Evolutionary conservation across 2,888 invertebrate genomes (phyloP), one percentile per base, ranked within the genome.

Genomic region (Pachycephus smyrnensis): DNA sequence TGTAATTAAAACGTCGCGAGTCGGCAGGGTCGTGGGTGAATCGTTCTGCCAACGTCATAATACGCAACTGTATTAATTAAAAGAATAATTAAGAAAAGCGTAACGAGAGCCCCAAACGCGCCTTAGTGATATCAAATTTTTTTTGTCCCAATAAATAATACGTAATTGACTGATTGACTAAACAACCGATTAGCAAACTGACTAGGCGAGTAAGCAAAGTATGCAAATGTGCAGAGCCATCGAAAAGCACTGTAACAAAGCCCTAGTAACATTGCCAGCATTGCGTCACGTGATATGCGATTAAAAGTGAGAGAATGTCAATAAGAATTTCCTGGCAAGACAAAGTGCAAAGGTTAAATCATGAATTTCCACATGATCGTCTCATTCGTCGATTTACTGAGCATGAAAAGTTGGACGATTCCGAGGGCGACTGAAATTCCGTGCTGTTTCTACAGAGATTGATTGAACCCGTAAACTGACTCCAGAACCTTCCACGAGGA

Each of bases 1-100:
- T 77, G 73, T 78, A 76, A 82, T 81, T 81, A 80, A 76, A 76
- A 79, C n/a, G 71, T 75, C n/a, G 75, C 36, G 69, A 36, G 55
- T 37, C 23, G 9, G 68, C 33, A 36, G 74, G 32, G 36, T 68
- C 69, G 40, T 69, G 76, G 78, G 73, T 78, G 69, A 76, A 77
- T 73, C 71, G 6, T 35, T 69, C 55, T 55, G 2, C 9, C 55
- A 23, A 55, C 23, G 55, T 23, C 55, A 23, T 55, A 55, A 55
- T 23, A 9, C 55, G 55, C 23, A 55, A 1, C 2, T 55, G 55
- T 9, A 55, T 55, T 55, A 9, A 23, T 23, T 55, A 23, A 55
- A 23, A 55, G 9, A 55, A 55, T 55, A 55, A 55, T 55, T 55
- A 23, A 55, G 55, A 55, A 71, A 71, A 71, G 3, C 23, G 11